Percentiles rank a stretch among this genome's conserved stretches.
phyloP scores from a whole-genome alignment of 1,140 invertebrate species.

The Propsilocerus akamusi region DNA sequence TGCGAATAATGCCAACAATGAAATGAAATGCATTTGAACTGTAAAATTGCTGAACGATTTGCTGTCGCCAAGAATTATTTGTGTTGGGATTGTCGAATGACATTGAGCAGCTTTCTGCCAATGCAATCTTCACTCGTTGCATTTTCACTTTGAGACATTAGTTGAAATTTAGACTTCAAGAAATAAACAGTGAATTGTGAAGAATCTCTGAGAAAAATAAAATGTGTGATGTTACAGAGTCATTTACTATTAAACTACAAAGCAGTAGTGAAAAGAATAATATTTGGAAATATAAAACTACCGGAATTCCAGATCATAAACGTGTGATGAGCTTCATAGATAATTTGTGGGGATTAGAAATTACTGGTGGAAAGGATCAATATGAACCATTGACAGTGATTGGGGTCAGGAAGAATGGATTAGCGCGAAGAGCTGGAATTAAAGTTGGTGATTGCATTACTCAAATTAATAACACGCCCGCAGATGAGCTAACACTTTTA shows the following conservation, averaged over 20 bases:
- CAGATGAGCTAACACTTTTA: constrained; percentile 19
- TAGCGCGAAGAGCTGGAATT: constrained; percentile 20
- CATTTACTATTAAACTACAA: neutral
- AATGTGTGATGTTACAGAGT: neutral
- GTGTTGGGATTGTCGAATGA: too few species aligned
- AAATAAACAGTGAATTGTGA: neutral
- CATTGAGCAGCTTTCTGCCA: too few species aligned
- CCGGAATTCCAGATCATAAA: constrained; percentile 8
- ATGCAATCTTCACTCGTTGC: too few species aligned
- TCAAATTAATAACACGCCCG: constrained; percentile 19
- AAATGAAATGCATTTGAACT: too few species aligned
- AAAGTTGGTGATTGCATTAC: constrained; percentile 22
- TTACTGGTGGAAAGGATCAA: constrained; percentile 21
- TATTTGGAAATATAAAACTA: neutral
- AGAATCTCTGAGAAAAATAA: neutral
- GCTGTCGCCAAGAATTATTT: too few species aligned
- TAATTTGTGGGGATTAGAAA: constrained; percentile 22
- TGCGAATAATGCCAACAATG: too few species aligned
- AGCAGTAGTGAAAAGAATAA: neutral
- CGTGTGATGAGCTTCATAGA: constrained; percentile 23
- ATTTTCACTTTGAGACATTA: too few species aligned
- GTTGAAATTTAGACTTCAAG: too few species aligned
- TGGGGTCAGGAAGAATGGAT: constrained; percentile 16
- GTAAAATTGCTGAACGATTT: too few species aligned
- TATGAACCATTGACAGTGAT: constrained; percentile 21